Conservation (phyloP, 2,797 vertebrate genomes). For the Simalia tracyae region DNA sequence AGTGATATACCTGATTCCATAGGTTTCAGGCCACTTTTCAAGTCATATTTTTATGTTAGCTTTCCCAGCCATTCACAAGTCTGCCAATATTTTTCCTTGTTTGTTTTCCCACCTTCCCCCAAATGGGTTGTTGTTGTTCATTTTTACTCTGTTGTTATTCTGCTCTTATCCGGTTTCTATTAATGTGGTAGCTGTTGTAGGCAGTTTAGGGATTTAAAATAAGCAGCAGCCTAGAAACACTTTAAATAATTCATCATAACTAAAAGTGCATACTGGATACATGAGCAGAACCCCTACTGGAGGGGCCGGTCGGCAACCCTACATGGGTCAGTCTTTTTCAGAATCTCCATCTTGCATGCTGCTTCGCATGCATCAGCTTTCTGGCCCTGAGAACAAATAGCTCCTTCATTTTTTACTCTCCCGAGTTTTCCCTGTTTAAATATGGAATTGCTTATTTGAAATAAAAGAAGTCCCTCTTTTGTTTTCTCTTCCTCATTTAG, state of each 20-base stretch:
- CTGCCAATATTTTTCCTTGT: not conserved
- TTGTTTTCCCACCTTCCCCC: not conserved
- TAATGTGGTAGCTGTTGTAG: too few species aligned
- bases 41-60: not conserved
- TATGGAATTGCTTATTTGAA: not conserved
- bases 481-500: not conserved
- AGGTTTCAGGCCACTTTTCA: not conserved
- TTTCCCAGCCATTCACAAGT: not conserved
- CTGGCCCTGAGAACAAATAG: not conserved
- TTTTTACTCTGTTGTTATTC: not conserved
- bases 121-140: not conserved
- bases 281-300: not conserved
- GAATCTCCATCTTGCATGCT: not conserved
- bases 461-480: not conserved
- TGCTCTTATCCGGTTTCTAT: not conserved
- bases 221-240: too few species aligned
- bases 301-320: not conserved
- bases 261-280: not conserved
- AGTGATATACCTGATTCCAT: not conserved
- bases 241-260: not conserved
- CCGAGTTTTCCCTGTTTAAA: not conserved
- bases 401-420: not conserved
- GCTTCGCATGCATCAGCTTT: not conserved
- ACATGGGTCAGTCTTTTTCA: not conserved
- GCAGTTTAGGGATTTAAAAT: too few species aligned